Evolutionary conservation across 2,888 invertebrate species (phyloP).

Genomic region (Drosophila prostipennis): DNA sequence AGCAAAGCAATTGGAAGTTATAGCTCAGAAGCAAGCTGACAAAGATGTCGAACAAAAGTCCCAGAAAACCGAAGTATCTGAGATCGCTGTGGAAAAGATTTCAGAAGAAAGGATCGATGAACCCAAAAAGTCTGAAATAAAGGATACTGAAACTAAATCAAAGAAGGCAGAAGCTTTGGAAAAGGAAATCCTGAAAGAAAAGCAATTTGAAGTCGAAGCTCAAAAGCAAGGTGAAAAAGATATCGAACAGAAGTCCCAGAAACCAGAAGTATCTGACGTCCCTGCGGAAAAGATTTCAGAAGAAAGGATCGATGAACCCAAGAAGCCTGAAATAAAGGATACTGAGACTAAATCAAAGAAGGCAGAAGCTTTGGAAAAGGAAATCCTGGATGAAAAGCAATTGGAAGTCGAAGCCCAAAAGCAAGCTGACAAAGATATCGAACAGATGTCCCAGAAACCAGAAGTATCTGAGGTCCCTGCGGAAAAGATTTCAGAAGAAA

Average conservation of each 20-base stretch:
- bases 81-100: background rate
- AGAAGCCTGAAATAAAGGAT: too few relatives aligned
- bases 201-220: background rate
- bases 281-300: too few relatives aligned
- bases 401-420: background rate
- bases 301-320: too few relatives aligned
- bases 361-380: background rate
- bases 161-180: background rate
- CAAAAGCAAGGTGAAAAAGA: background rate
- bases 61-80: constrained; percentile 1
- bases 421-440: background rate
- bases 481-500: background rate
- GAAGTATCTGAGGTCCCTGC: background rate
- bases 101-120: background rate
- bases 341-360: background rate
- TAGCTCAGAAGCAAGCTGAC: constrained; percentile 27
- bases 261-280: too few relatives aligned
- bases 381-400: background rate
- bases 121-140: background rate
- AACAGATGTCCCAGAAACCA: background rate
- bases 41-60: background rate
- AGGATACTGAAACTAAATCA: background rate
- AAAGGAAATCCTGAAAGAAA: background rate
- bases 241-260: too few relatives aligned
- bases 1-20: constrained; percentile 16